Evolutionary conservation across 1,140 invertebrate species (phyloP), one percentile per base, ranked within the genome.

Genomic region (Cherax quadricarinatus): DNA sequence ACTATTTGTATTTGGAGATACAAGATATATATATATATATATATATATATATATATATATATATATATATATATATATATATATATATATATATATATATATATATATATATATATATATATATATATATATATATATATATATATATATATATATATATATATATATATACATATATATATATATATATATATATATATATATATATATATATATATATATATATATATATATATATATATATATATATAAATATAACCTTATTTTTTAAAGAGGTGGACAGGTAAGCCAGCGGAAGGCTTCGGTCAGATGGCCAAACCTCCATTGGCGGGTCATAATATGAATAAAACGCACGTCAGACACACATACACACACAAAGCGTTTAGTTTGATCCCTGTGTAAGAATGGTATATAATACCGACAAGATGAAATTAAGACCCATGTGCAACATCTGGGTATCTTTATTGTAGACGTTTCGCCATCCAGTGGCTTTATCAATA

Each of bases 21-120:
- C 1, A 78, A n/a, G 41, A 78, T 12, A 78, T 0, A 41, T 41
- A 41, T 41, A 41, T 41, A 41, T 1, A 41, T 41, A 41, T 41
- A 41, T 41, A 41, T 24, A 24, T 78, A 78, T 4, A 78, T 78
- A 4, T 78, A 78, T 78, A n/a, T 78, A 78, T 78, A 78, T 78
- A 78, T 78, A 78, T 78, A 78, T 78, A 78, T 78, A 78, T 78
- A 78, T 78, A 78, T 78, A 78, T 78, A 78, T 78, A 78, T 78
- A 78, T 78, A 78, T 78, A 78, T 78, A 78, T 78, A 78, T 78
- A 78, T 78, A 78, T 78, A 78, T 78, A 78, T 78, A 78, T 78
- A 41, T 78, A 78, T 78, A 78, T 78, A 78, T 78, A 78, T 78
- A 78, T 78, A 78, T 78, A 78, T 78, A 78, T 78, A 78, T 78